Evolutionary conservation across 1,140 invertebrate species (phyloP).

Genomic region (Sinonovacula constricta): DNA sequence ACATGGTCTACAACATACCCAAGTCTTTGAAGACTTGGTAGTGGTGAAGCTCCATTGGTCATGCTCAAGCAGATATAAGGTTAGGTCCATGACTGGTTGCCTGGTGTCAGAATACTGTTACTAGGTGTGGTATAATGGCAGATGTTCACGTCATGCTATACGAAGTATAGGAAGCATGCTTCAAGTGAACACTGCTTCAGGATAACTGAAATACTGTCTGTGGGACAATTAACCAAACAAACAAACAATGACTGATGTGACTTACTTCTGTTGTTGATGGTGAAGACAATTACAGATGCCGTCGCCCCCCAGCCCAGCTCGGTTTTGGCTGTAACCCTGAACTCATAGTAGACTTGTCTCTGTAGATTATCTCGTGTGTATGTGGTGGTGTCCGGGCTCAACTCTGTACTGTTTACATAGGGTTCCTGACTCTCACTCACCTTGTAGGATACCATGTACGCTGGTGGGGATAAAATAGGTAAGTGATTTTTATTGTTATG

Average conservation of each 20-base stretch:
- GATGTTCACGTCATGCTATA: too few species aligned
- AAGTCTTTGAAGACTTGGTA: too few species aligned
- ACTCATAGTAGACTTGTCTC: slow-evolving; percentile 93
- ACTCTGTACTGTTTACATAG: slow-evolving; percentile 17
- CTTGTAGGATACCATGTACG: slow-evolving; percentile 92
- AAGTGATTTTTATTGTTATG: not conserved
- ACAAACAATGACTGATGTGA: slow-evolving; percentile 13
- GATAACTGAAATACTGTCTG: not conserved
- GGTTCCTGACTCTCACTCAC: slow-evolving; percentile 80
- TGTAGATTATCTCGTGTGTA: slow-evolving; percentile 80
- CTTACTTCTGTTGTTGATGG: slow-evolving; percentile 89
- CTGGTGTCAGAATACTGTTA: too few species aligned
- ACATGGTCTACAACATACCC: too few species aligned
- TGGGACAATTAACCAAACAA: too few species aligned
- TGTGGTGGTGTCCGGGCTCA: slow-evolving; percentile 35
- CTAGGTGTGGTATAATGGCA: too few species aligned
- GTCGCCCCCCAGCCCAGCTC: slow-evolving; percentile 94
- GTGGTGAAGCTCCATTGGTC: too few species aligned
- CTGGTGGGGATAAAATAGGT: not conserved
- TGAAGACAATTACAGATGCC: slow-evolving; percentile 91
- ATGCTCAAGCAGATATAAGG: too few species aligned
- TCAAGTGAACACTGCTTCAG: too few species aligned
- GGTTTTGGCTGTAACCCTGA: slow-evolving; percentile 93
- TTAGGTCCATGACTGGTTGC: too few species aligned
- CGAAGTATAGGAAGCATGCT: too few species aligned